Evolutionary conservation across 2,888 invertebrate genomes (phyloP), one percentile per base, ranked within the genome.

Genomic region (Volucella bombylans): DNA sequence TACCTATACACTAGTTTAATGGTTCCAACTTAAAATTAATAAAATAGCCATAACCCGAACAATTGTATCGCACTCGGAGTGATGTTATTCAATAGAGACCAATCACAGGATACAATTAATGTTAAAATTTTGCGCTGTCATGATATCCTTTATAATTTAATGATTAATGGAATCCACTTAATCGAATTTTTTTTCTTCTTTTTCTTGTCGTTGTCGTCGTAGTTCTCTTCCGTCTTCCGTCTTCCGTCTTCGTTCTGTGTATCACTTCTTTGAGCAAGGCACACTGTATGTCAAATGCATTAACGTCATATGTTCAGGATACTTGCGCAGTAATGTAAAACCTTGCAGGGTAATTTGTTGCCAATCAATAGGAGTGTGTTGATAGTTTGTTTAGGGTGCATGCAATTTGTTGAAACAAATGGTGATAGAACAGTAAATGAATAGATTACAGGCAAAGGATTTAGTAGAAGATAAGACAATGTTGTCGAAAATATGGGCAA

Each of bases 281-380:
- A 31, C 31, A 67, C 50, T 81, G 64, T 50, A 12, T 72, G 76
- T 80, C 79, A 80, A 85, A 81, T 85, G 85, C 81, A 85, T 76
- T 55, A 81, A 85, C 85, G 85, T 85, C 85, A 85, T 85, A 81
- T 85, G 85, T 54, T 85, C 31, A 55, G 59, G 23, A 85, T 77
- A 81, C 85, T 81, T 85, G 85, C 85, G 85, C 85, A 85, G 47
- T 77, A 68, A 15, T 8, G 43, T 18, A 72, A 57, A 81, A 81
- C 76, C 81, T 81, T 85, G 81, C 64, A 72, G 38, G 71, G 38
- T 59, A 68, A 71, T 71, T 81, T 76, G 72, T 76, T 77, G 55
- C 57, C 52, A 81, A 85, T 81, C 81, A 81, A 68, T 85, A 64
- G 43, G 57, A 69, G 54, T 71, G 59, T 61, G 59, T 38, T 55